phyloP scores from a whole-genome alignment of 2,113 vertebrate species.

The Tiliqua scincoides region DNA sequence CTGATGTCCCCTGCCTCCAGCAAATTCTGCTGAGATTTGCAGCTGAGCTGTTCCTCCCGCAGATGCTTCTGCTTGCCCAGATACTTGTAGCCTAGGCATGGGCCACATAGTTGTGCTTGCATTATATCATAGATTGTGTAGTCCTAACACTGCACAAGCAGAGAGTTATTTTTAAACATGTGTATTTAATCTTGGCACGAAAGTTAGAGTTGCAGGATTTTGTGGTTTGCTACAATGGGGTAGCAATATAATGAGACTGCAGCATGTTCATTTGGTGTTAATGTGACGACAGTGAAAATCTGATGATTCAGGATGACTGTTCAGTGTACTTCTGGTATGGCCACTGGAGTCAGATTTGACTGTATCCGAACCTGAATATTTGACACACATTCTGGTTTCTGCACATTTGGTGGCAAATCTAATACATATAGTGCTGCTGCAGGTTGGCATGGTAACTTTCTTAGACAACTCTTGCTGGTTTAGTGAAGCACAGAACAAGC shows the following conservation, averaged over 20 bases:
- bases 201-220: background rate
- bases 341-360: background rate
- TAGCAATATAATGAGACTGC: background rate
- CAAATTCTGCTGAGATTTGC: too few species aligned
- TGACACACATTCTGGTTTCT: background rate
- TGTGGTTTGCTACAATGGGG: too few species aligned
- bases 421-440: slow-evolving; percentile 68
- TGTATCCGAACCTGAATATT: background rate
- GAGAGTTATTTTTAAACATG: too few species aligned
- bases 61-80: too few species aligned
- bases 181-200: background rate
- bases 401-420: background rate
- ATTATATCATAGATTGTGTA: background rate
- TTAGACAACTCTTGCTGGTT: slow-evolving; percentile 74
- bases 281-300: background rate
- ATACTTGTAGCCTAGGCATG: too few species aligned
- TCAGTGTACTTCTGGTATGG: background rate
- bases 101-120: background rate
- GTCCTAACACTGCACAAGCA: background rate
- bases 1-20: too few species aligned
- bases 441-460: slow-evolving; percentile 82
- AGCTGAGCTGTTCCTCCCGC: too few species aligned
- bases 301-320: background rate
- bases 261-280: background rate
- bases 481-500: slow-evolving; percentile 65